Evolutionary conservation across 2,888 invertebrate genomes (phyloP).

Genomic region (Brachypterus glaber): DNA sequence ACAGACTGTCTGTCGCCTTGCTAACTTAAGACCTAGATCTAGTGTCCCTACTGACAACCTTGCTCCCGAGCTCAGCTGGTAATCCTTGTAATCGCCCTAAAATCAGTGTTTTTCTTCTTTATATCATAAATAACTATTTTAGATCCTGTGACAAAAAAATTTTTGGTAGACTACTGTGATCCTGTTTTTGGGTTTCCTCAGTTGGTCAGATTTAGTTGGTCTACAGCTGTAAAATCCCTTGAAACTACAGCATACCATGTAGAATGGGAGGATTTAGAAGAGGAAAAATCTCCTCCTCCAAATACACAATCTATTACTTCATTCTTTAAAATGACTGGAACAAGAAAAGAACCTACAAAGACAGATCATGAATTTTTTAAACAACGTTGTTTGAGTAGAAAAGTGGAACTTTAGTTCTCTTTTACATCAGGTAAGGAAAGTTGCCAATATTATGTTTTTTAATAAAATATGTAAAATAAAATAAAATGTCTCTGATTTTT

Average conservation of each 20-base stretch:
- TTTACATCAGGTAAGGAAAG: too few relatives aligned
- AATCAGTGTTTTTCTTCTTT: too few relatives aligned
- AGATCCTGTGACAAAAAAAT: slow-evolving; percentile 92
- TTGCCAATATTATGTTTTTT: too few relatives aligned
- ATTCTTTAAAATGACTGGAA: slow-evolving; percentile 36
- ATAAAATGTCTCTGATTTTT: too few relatives aligned
- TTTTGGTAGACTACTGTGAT: slow-evolving; percentile 72
- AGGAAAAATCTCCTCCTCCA: slow-evolving; percentile 33
- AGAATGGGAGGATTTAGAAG: slow-evolving; percentile 61
- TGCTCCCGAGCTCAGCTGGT: too few relatives aligned
- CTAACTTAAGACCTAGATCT: too few relatives aligned
- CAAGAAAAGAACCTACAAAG: slow-evolving; percentile 24
- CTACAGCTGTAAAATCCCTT: slow-evolving; percentile 77
- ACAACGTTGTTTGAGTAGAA: slow-evolving; percentile 51
- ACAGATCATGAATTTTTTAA: slow-evolving; percentile 58
- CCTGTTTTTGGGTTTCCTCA: slow-evolving; percentile 90
- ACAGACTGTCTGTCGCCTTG: too few relatives aligned
- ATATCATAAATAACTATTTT: too few relatives aligned
- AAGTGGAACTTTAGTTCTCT: slow-evolving; percentile 45
- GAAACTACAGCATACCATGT: slow-evolving; percentile 62
- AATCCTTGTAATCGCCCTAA: too few relatives aligned
- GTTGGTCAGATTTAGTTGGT: slow-evolving; percentile 95
- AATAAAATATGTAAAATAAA: too few relatives aligned
- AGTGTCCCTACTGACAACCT: too few relatives aligned
- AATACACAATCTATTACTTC: slow-evolving; percentile 38